Conservation (phyloP, 2,113 vertebrate genomes). For the Pandion haliaetus region DNA sequence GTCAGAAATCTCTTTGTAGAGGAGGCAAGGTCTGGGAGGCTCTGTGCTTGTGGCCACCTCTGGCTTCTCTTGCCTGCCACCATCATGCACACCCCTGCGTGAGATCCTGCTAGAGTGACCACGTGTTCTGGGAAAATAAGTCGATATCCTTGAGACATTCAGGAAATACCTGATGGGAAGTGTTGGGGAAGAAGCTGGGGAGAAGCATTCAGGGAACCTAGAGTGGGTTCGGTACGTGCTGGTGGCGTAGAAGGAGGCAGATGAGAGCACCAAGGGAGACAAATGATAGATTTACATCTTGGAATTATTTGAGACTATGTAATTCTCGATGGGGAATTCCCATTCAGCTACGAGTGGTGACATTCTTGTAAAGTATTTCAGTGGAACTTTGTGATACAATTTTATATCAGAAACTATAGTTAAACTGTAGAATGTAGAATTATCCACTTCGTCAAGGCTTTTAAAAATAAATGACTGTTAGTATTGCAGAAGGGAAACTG, state of each 20-base stretch:
- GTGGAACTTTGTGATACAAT: not conserved
- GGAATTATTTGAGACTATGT: not conserved
- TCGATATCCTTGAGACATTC: not conserved
- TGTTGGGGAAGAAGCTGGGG: not conserved
- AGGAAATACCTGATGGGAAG: not conserved
- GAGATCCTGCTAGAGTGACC: not conserved
- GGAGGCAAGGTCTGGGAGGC: not conserved
- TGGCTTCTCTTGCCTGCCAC: not conserved
- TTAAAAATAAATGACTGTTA: not conserved
- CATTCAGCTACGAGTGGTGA: not conserved
- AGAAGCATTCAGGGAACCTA: not conserved
- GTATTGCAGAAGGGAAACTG: not conserved
- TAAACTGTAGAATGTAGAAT: not conserved
- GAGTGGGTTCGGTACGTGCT: fast-evolving
- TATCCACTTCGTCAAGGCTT: not conserved
- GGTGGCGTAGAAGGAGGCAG: not conserved
- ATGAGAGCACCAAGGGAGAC: not conserved
- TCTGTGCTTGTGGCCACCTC: not conserved
- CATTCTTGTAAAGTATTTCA: not conserved
- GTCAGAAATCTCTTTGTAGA: not conserved
- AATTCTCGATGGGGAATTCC: not conserved
- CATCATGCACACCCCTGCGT: not conserved
- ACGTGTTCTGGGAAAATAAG: not conserved
- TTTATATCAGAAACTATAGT: not conserved
- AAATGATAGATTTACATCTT: not conserved